These are phyloP conservation scores for Rhabdophis nuchalis DNA, from an alignment of 2,797 vertebrate species.

Conservation along the genomic window DNA sequence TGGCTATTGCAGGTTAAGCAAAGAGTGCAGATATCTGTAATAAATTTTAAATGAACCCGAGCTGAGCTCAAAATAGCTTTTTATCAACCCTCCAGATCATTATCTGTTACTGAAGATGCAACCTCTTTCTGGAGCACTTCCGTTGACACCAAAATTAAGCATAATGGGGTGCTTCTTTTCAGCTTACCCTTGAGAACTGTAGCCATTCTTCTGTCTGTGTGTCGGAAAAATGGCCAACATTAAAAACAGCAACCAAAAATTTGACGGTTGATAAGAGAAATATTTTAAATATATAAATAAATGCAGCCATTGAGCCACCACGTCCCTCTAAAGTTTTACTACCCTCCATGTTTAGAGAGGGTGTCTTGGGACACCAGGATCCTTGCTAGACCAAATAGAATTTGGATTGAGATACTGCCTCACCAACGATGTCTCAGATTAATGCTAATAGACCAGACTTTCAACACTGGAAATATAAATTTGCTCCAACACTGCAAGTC, in stretches of 20 bases:
- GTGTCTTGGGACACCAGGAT: background rate
- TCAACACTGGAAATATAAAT: background rate
- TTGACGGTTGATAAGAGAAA: background rate
- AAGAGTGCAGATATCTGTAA: background rate
- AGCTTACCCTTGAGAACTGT: background rate
- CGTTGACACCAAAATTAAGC: background rate
- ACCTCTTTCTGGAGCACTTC: background rate
- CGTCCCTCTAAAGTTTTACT: too few species aligned
- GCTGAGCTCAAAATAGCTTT: background rate
- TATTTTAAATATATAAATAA: background rate
- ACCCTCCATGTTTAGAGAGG: background rate
- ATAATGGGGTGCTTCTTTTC: background rate
- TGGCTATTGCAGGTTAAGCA: background rate
- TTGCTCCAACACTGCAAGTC: too few species aligned
- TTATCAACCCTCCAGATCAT: background rate
- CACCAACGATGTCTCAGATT: background rate
- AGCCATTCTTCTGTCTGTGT: background rate
- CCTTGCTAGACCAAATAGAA: background rate
- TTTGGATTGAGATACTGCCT: background rate
- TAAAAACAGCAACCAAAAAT: background rate
- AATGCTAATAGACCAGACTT: background rate
- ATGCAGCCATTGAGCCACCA: background rate
- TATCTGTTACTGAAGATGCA: background rate
- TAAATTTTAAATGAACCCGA: background rate
- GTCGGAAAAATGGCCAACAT: too few species aligned